phyloP scores from a whole-genome alignment of 1,140 invertebrate genomes.

The Elymnias hypermnestra region DNA sequence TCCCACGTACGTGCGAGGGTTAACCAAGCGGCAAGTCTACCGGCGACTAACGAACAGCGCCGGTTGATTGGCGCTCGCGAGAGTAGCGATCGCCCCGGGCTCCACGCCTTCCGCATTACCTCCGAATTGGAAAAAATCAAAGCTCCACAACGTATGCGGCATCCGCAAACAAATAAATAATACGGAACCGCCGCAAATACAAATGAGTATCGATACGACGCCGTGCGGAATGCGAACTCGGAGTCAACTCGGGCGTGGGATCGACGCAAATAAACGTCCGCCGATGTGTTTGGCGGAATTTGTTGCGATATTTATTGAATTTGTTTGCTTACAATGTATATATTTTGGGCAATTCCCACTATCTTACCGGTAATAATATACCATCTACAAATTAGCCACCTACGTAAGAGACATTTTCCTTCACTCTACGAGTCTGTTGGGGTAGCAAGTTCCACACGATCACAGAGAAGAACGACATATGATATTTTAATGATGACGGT shows the following conservation, averaged over 20 bases:
- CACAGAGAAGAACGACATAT: too few species aligned
- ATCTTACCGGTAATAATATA: conserved; percentile 4
- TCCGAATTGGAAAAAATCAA: conserved; percentile 72
- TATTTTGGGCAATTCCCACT: conserved; percentile 12
- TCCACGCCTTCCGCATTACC: conserved; percentile 60
- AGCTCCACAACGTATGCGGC: conserved; percentile 56
- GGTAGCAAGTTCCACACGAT: too few species aligned
- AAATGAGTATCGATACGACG: conserved; percentile 68
- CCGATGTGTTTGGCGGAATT: conserved; percentile 66
- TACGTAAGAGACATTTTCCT: too few species aligned
- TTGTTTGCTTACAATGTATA: conserved; percentile 42
- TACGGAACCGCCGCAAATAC: conserved; percentile 64
- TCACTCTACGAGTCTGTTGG: too few species aligned
- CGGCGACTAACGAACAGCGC: conserved; percentile 61
- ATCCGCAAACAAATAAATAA: conserved; percentile 73
- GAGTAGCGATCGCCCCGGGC: conserved; percentile 44
- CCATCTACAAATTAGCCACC: too few species aligned
- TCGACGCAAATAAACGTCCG: conserved; percentile 66
- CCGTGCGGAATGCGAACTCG: conserved; percentile 53
- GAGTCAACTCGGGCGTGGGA: conserved; percentile 54
- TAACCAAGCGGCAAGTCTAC: conserved; percentile 50
- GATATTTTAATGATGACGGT: too few species aligned
- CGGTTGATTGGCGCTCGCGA: conserved; percentile 52
- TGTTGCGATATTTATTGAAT: conserved; percentile 67
- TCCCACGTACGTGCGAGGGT: conserved; percentile 61